Conservation (phyloP, 2,797 vertebrate species). For the Margarornis squamiger region DNA sequence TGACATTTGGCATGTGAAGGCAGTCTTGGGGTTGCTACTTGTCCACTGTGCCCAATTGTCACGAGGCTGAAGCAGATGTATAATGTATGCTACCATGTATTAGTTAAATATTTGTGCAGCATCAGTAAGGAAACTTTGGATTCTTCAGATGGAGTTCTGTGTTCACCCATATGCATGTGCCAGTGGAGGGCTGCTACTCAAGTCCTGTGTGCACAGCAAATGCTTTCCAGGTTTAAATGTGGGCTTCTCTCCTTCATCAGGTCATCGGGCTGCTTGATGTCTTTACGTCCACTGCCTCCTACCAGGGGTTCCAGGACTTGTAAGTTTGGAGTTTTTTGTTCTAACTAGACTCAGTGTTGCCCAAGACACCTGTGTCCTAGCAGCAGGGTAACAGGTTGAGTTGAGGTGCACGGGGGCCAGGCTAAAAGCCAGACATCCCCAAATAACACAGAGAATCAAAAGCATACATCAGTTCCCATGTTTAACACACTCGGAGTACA, state of each 20-base stretch:
- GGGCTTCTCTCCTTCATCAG: constrained; percentile 71
- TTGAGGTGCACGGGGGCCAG: not conserved
- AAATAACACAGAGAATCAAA: not conserved
- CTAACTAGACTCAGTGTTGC: not conserved
- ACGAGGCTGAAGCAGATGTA: not conserved
- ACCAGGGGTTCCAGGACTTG: constrained; percentile 92
- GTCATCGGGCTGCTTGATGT: constrained; percentile 94
- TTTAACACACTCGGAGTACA: not conserved
- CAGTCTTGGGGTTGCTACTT: not conserved
- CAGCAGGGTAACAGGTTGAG: not conserved
- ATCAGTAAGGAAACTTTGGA: not conserved
- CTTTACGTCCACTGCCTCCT: constrained; percentile 86
- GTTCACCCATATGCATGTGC: not conserved
- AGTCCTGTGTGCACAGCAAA: not conserved
- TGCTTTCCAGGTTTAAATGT: not conserved
- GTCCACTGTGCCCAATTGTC: not conserved
- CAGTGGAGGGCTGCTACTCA: not conserved
- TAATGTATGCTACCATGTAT: not conserved
- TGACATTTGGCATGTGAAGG: not conserved
- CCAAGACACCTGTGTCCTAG: not conserved
- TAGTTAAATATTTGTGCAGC: not conserved
- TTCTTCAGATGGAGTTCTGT: not conserved
- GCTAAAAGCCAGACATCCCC: not conserved
- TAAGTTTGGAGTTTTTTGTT: constrained; percentile 76
- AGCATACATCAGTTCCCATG: not conserved